phyloP scores from a whole-genome alignment of 37 sponge, comb jelly and placozoan genomes.

The Diacarnus erythraeanus region DNA sequence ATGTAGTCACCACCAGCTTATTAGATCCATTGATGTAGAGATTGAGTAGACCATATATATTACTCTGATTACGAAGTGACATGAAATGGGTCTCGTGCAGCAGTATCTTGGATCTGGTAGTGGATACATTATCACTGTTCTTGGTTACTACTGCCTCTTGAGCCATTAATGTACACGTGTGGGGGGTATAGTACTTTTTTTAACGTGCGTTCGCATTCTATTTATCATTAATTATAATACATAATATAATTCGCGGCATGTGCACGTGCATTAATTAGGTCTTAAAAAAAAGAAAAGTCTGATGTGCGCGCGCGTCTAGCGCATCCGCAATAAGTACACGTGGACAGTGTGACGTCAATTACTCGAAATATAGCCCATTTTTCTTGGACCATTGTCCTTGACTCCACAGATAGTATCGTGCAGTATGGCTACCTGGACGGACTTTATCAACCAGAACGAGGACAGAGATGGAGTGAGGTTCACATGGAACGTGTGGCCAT shows the following conservation, averaged over 20 bases:
- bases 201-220: too few species aligned
- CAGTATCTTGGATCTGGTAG: neutral
- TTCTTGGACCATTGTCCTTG: too few species aligned
- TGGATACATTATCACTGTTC: neutral
- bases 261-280: too few species aligned
- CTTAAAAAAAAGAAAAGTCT: too few species aligned
- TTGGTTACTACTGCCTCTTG: neutral
- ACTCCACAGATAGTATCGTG: neutral
- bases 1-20: constrained; percentile 52
- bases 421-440: constrained; percentile 86
- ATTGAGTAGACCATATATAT: constrained; percentile 45
- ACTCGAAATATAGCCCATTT: constrained; percentile 25
- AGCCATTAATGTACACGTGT: too few species aligned
- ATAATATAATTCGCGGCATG: too few species aligned
- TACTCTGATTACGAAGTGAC: constrained; percentile 54
- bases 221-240: too few species aligned
- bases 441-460: constrained; percentile 95
- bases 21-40: constrained; percentile 28
- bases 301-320: too few species aligned
- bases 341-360: constrained; percentile 56
- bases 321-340: constrained; percentile 6
- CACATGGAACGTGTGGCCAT: constrained; percentile 98
- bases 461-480: constrained; percentile 94
- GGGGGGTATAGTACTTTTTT: too few species aligned
- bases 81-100: constrained; percentile 65